Conservation (phyloP, 2,888 invertebrate species). For the Drosophila lacicola region DNA sequence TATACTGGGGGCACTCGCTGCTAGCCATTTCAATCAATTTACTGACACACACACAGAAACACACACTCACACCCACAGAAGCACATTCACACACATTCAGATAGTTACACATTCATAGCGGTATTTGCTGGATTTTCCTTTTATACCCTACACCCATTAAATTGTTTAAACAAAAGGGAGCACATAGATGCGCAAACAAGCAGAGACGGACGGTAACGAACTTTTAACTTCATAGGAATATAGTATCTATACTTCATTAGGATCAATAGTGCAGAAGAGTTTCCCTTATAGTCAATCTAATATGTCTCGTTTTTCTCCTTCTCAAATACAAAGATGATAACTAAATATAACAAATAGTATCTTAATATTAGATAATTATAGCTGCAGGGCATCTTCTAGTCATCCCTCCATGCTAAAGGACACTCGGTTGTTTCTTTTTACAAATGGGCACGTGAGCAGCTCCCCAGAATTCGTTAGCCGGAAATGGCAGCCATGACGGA, state of each 20-base stretch:
- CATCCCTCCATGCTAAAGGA: not conserved
- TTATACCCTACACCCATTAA: conserved; percentile 12
- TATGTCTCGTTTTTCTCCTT: too few relatives aligned
- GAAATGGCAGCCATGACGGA: conserved; percentile 75
- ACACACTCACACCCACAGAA: conserved; percentile 15
- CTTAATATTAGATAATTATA: not conserved
- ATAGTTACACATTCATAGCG: conserved; percentile 33
- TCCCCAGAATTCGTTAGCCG: conserved; percentile 71
- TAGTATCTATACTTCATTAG: not conserved
- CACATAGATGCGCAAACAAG: not conserved
- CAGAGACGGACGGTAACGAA: too few relatives aligned
- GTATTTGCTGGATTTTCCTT: conserved; percentile 26
- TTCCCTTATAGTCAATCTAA: too few relatives aligned
- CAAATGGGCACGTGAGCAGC: conserved; percentile 51
- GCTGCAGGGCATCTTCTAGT: conserved; percentile 5
- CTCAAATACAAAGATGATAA: too few relatives aligned
- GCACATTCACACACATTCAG: conserved; percentile 20
- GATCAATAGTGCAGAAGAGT: not conserved
- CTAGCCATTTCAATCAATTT: conserved; percentile 82
- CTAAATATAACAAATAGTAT: not conserved
- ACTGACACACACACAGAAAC: conserved; percentile 41
- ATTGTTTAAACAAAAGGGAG: not conserved
- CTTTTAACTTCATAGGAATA: too few relatives aligned
- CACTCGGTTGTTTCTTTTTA: conserved; percentile 31
- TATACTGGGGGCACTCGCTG: conserved; percentile 71